Percentiles rank a stretch among this genome's conserved stretches.
Conservation (phyloP, 2,113 vertebrate genomes). For the Platysteira castanea region DNA sequence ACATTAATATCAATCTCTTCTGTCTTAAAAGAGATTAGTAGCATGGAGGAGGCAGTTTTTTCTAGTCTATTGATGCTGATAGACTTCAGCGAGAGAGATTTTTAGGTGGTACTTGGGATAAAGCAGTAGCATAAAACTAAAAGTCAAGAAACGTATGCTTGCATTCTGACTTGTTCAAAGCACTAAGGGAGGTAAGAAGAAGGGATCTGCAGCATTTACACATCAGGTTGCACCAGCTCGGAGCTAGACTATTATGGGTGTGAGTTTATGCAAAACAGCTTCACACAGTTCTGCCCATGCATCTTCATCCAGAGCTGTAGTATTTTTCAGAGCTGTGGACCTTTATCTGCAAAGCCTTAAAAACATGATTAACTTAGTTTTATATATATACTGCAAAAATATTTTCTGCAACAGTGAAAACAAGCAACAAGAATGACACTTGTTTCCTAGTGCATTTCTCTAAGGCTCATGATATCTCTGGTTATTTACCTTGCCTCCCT, state of each 20-base stretch:
- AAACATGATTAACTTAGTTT: background rate
- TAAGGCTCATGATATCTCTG: background rate
- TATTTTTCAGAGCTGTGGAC: background rate
- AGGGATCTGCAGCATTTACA: background rate
- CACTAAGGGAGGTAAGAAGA: background rate
- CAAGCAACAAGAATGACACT: background rate
- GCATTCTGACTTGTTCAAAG: background rate
- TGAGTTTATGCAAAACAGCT: background rate
- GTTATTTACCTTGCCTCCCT: background rate
- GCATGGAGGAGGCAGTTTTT: background rate
- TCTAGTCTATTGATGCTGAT: background rate
- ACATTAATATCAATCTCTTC: background rate
- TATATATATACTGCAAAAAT: background rate
- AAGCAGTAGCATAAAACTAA: background rate
- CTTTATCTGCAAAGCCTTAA: background rate
- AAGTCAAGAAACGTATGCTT: background rate
- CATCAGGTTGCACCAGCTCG: background rate
- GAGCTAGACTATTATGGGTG: background rate
- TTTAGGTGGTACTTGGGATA: background rate
- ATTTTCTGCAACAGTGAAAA: background rate
- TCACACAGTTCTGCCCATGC: background rate
- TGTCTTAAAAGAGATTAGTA: background rate
- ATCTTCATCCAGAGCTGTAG: background rate
- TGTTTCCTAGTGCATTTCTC: background rate
- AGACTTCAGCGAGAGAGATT: background rate